Conservation (phyloP, 2,113 vertebrate genomes). For the Myrmecobius fasciatus region DNA sequence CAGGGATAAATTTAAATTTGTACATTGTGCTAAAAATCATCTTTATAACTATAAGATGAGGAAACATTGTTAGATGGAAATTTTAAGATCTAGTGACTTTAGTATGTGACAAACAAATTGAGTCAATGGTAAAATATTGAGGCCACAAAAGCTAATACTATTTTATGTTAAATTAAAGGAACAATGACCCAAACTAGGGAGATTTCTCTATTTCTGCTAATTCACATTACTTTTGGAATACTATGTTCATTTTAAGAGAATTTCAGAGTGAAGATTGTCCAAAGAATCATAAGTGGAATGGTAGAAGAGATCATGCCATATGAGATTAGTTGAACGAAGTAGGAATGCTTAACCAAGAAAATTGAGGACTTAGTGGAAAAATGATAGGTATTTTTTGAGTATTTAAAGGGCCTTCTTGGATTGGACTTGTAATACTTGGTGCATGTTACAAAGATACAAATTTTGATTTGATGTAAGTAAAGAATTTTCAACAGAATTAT, state of each 20-base stretch:
- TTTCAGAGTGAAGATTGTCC: background rate
- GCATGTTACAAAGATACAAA: background rate
- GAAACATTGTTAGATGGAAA: no score
- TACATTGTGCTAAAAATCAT: no score
- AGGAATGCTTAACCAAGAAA: background rate
- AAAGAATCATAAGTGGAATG: background rate
- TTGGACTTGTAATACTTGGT: background rate
- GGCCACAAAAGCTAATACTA: no score
- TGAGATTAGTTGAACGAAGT: background rate
- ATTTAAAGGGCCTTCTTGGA: background rate
- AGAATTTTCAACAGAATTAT: background rate
- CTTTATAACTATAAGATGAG: no score
- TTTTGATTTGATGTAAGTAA: background rate
- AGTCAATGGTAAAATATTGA: no score
- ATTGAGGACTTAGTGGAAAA: background rate
- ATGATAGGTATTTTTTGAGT: background rate
- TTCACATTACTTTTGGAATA: background rate
- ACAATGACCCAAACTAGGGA: background rate
- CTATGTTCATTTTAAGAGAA: background rate
- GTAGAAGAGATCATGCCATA: background rate
- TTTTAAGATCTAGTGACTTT: no score
- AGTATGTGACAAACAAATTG: no score
- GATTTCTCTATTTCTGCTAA: background rate
- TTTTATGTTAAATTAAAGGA: background rate
- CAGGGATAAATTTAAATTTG: no score